Percentiles rank a stretch among this genome's conserved stretches.
Conservation (phyloP, 1,140 invertebrate species). For the Psilanteris sp. region DNA sequence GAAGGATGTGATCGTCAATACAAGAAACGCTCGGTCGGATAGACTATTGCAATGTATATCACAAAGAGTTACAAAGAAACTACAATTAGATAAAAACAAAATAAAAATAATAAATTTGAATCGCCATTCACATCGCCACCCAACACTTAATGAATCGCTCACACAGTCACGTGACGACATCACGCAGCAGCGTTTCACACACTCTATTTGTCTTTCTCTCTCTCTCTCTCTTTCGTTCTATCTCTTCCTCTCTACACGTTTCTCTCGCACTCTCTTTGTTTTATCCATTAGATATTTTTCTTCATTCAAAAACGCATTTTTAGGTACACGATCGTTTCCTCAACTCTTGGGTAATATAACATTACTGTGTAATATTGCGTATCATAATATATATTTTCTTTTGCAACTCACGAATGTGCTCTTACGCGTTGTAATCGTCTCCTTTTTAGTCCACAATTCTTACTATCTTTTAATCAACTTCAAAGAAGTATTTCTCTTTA, state of each 20-base stretch:
- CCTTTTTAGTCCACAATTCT: no score
- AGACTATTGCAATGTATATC: slow-evolving; percentile 80
- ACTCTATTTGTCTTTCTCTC: no score
- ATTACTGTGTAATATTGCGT: slow-evolving; percentile 69
- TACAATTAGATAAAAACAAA: slow-evolving; percentile 80
- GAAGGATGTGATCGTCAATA: slow-evolving; percentile 74
- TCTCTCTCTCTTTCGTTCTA: no score
- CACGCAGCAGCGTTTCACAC: slow-evolving; percentile 29
- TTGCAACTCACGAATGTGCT: slow-evolving; percentile 41
- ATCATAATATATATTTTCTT: slow-evolving; percentile 62
- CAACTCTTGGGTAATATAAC: slow-evolving; percentile 66
- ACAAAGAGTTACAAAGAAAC: slow-evolving; percentile 80
- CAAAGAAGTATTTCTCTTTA: slow-evolving; percentile 6
- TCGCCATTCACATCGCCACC: slow-evolving; percentile 68
- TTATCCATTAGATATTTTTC: slow-evolving; percentile 44
- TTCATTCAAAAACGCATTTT: slow-evolving; percentile 50
- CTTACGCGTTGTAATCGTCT: not conserved
- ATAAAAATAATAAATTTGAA: slow-evolving; percentile 73
- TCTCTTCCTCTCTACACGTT: slow-evolving; percentile 49
- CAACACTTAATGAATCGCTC: slow-evolving; percentile 73
- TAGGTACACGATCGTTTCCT: slow-evolving; percentile 53
- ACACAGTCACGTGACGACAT: slow-evolving; percentile 53
- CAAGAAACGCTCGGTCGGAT: slow-evolving; percentile 75
- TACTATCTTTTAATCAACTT: not conserved
- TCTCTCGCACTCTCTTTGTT: slow-evolving; percentile 45